Percentiles rank a stretch among this genome's conserved stretches.
These are phyloP conservation scores for Ibycter americanus DNA, from an alignment of 2,797 vertebrate genomes.

Conservation along the genomic window DNA sequence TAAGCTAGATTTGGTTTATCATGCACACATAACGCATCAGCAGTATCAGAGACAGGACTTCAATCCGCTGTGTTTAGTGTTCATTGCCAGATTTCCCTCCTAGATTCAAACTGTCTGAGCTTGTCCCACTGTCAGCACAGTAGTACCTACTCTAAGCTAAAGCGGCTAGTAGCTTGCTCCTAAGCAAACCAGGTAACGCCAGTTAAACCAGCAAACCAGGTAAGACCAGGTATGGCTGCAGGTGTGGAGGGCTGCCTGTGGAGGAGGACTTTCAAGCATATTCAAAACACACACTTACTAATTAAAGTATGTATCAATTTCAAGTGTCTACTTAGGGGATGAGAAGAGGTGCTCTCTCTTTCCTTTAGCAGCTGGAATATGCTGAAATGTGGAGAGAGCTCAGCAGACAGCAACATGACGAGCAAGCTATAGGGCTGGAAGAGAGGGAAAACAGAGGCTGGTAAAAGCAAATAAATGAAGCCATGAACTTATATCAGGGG, in stretches of 20 bases:
- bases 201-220: conserved; percentile 9
- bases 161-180: background rate
- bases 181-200: background rate
- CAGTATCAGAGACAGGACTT: background rate
- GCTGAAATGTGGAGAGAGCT: background rate
- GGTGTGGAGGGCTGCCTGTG: background rate
- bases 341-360: background rate
- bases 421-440: background rate
- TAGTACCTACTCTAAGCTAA: background rate
- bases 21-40: background rate
- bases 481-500: background rate
- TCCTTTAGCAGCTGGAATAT: background rate
- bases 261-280: background rate
- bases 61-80: background rate
- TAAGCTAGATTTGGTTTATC: background rate
- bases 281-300: background rate
- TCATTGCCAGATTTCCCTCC: background rate
- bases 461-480: background rate
- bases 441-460: background rate
- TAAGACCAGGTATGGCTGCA: background rate
- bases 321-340: background rate
- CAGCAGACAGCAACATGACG: background rate
- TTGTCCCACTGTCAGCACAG: rapidly evolving
- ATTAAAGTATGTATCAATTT: background rate
- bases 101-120: background rate